These are phyloP conservation scores for Thunnus maccoyii DNA, from an alignment of 2,113 vertebrate genomes.

Conservation along the genomic window DNA sequence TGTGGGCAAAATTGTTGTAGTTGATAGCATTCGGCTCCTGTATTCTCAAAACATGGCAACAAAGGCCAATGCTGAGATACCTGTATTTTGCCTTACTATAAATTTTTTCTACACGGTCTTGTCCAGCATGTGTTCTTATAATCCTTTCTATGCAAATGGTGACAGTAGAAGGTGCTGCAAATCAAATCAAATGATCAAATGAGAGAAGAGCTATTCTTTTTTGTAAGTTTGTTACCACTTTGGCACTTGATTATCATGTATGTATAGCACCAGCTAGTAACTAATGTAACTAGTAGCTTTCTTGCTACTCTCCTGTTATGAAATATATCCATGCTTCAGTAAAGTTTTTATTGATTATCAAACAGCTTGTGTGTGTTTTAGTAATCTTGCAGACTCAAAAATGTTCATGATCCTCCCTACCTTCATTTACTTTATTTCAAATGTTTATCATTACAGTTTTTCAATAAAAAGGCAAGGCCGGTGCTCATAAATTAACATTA, in stretches of 20 bases:
- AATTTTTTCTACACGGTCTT: background rate
- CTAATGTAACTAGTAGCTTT: background rate
- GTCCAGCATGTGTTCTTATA: background rate
- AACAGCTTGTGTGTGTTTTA: background rate
- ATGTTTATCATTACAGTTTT: too few species aligned
- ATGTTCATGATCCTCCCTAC: too few species aligned
- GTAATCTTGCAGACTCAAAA: too few species aligned
- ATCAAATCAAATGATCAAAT: background rate
- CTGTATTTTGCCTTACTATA: background rate
- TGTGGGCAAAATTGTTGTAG: background rate
- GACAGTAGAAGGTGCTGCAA: background rate
- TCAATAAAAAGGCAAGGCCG: background rate
- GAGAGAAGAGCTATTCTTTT: background rate
- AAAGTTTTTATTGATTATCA: slow-evolving; percentile 22
- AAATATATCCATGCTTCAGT: background rate
- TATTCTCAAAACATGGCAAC: slow-evolving; percentile 11
- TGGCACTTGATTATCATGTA: background rate
- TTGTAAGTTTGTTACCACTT: too few species aligned
- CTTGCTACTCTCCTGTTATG: background rate
- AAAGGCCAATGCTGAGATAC: background rate
- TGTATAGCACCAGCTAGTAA: background rate
- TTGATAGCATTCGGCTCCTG: background rate
- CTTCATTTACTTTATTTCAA: too few species aligned
- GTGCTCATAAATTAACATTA: too few species aligned
- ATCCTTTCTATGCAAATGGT: background rate